A percentile compares a stretch with the other conserved stretches of the same genome.
Conservation (phyloP, 2,888 invertebrate genomes). For the Melanchra persicariae region DNA sequence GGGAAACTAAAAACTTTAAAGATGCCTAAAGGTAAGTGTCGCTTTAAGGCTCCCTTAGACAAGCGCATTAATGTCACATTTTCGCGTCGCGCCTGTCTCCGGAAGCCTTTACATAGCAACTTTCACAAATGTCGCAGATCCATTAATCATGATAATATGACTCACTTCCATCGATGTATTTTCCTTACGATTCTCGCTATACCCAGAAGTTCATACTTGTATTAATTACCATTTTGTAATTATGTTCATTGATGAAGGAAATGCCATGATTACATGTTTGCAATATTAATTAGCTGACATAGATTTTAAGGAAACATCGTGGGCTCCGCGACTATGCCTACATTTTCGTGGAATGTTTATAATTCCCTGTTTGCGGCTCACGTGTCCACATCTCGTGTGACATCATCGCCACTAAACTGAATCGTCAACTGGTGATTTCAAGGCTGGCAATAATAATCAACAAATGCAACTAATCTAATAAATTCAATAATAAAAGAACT, state of each 20-base stretch:
- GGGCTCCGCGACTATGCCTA: conserved; percentile 28
- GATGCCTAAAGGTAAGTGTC: conserved; percentile 85
- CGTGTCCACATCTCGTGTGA: conserved; percentile 73
- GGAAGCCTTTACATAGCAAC: conserved; percentile 9
- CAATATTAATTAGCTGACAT: conserved; percentile 17
- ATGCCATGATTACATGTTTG: conserved; percentile 14
- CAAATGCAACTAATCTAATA: conserved; percentile 65
- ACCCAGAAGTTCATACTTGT: conserved; percentile 20
- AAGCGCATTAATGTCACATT: not conserved
- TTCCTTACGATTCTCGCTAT: conserved; percentile 45
- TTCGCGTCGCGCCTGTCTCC: not conserved
- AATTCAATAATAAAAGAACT: conserved; percentile 64
- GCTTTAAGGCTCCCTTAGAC: conserved; percentile 13
- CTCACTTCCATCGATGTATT: conserved; percentile 30
- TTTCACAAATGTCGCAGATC: conserved; percentile 14
- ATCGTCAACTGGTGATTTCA: conserved; percentile 68
- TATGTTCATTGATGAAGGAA: conserved; percentile 25
- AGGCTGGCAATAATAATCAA: conserved; percentile 71
- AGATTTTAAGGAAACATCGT: conserved; percentile 27
- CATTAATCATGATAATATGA: conserved; percentile 32
- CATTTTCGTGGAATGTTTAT: conserved; percentile 44
- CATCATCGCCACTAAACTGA: conserved; percentile 67
- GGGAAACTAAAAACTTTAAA: conserved; percentile 72
- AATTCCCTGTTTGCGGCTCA: conserved; percentile 62
- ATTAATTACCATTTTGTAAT: conserved; percentile 40